A percentile compares a stretch with the other conserved stretches of the same genome.
Evolutionary conservation across 2,888 invertebrate species (phyloP).

Genomic region (Eilema sororculum): DNA sequence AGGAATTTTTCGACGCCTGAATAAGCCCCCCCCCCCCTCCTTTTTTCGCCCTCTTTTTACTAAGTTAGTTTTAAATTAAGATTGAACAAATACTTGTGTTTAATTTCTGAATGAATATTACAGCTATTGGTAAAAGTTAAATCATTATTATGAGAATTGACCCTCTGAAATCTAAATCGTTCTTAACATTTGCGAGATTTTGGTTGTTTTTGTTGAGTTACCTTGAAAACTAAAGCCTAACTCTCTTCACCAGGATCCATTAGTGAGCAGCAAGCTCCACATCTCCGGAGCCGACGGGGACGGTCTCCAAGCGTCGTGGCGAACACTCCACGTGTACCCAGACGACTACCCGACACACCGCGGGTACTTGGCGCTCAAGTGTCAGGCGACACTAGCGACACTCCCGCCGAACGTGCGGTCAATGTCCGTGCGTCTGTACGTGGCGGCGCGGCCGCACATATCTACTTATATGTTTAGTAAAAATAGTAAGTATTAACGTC

Average conservation of each 20-base stretch:
- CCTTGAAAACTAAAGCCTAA: neutral
- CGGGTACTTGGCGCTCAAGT: conserved; percentile 76
- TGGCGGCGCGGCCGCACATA: conserved; percentile 79
- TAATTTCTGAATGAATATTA: no score
- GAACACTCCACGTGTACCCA: conserved; percentile 77
- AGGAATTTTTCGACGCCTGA: no score
- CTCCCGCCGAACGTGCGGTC: conserved; percentile 73
- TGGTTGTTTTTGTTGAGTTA: neutral
- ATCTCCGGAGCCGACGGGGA: conserved; percentile 80
- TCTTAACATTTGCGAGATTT: neutral
- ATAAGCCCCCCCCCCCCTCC: no score
- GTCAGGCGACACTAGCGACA: conserved; percentile 76
- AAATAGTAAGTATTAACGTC: conserved; percentile 78
- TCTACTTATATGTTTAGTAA: conserved; percentile 84
- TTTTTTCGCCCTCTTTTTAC: no score
- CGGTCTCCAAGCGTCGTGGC: conserved; percentile 79
- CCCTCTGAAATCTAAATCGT: no score
- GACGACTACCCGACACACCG: conserved; percentile 80
- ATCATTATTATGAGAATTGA: no score
- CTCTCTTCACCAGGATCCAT: conserved; percentile 68
- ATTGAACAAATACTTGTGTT: no score
- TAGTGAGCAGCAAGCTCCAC: conserved; percentile 75
- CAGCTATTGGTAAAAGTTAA: no score
- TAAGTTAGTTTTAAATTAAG: no score
- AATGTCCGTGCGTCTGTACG: conserved; percentile 81